These are phyloP conservation scores for Struthio camelus DNA, from an alignment of 2,113 vertebrate species.

Conservation along the genomic window DNA sequence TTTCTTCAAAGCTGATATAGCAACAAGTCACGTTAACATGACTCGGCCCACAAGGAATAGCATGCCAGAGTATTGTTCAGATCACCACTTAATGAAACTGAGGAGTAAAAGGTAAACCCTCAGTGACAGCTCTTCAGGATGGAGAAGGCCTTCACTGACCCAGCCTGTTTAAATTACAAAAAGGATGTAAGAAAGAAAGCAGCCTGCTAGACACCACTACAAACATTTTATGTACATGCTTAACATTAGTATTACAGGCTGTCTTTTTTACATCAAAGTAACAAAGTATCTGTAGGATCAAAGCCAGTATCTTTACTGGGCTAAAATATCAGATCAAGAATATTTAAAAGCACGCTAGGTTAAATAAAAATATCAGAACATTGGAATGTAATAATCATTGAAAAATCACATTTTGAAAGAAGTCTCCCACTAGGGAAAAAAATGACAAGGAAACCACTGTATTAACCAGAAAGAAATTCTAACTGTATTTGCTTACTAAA, in stretches of 20 bases:
- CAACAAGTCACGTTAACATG: neutral
- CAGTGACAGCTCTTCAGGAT: neutral
- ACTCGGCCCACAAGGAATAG: neutral
- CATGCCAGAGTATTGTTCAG: neutral
- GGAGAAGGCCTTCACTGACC: neutral
- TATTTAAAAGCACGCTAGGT: neutral
- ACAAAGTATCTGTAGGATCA: neutral
- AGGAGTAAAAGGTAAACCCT: neutral
- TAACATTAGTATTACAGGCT: neutral
- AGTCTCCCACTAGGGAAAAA: neutral
- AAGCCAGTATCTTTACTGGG: neutral
- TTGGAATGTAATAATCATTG: neutral
- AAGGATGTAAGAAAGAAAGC: neutral
- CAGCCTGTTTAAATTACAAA: neutral
- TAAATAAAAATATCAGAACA: neutral
- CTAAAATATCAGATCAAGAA: neutral
- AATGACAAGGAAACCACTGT: neutral
- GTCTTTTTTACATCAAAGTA: neutral
- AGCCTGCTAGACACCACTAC: neutral
- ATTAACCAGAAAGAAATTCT: neutral
- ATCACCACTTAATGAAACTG: neutral
- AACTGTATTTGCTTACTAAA: neutral
- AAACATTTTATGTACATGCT: neutral
- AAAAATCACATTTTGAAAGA: fast-evolving
- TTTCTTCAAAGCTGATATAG: neutral